phyloP scores from a whole-genome alignment of 2,888 invertebrate genomes.

The Ormyrus thymus region DNA sequence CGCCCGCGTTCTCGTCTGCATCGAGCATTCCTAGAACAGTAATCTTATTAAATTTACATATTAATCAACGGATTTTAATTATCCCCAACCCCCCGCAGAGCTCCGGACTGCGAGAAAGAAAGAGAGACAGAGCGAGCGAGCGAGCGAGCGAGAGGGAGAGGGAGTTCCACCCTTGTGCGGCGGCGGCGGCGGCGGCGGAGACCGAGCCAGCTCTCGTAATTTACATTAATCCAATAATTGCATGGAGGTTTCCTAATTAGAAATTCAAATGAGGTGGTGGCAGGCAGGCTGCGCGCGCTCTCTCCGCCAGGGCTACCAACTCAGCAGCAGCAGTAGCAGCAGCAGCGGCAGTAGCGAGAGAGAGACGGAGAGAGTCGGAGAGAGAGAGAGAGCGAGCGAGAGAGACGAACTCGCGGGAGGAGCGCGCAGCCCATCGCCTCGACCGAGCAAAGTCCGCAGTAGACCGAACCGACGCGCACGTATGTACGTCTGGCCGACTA shows the following conservation, averaged over 20 bases:
- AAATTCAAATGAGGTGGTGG: constrained; percentile 93
- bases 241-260: constrained; percentile 94
- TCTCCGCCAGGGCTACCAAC: constrained; percentile 72
- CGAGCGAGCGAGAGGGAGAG: constrained; percentile 60
- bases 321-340: constrained; percentile 64
- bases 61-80: constrained; percentile 99
- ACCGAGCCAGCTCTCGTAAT: constrained; percentile 86
- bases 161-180: constrained; percentile 55
- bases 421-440: constrained; percentile 60
- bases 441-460: constrained; percentile 71
- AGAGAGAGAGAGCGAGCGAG: constrained; percentile 10
- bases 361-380: constrained; percentile 41
- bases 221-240: constrained; percentile 96
- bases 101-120: constrained; percentile 48
- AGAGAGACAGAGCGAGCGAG: constrained; percentile 57
- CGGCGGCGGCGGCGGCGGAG: constrained; percentile 72
- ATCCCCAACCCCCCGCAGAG: constrained; percentile 81
- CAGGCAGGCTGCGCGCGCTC: constrained; percentile 70
- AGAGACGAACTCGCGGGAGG: constrained; percentile 16
- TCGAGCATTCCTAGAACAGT: constrained; percentile 90
- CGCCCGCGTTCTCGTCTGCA: constrained; percentile 67
- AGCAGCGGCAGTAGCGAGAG: constrained; percentile 59
- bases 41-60: constrained; percentile 99
- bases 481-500: constrained; percentile 58
- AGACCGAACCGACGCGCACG: constrained; percentile 60